Percentiles rank a stretch among this genome's conserved stretches.
These are phyloP conservation scores for Pitta sordida DNA, from an alignment of 2,113 vertebrate genomes.

Conservation along the genomic window DNA sequence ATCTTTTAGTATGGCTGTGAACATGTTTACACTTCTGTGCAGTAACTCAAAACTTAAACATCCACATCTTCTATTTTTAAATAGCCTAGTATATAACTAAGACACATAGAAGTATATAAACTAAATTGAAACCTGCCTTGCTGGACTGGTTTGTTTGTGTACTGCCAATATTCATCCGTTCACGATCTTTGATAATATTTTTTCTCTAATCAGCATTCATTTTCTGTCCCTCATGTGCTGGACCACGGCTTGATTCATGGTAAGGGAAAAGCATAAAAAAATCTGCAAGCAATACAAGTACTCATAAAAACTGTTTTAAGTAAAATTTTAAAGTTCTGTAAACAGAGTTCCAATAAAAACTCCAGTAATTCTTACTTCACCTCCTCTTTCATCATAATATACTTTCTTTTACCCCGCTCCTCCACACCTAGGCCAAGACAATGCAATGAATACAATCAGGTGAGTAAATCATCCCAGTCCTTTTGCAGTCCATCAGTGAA, in stretches of 20 bases:
- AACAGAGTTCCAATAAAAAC: neutral
- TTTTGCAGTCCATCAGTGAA: neutral
- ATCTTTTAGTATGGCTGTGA: neutral
- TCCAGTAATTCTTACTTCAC: neutral
- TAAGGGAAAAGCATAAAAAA: neutral
- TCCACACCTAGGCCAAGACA: neutral
- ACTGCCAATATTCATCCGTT: neutral
- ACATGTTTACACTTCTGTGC: neutral
- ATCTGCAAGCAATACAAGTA: neutral
- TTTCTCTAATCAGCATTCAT: neutral
- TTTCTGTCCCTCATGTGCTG: neutral
- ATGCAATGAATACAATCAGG: neutral
- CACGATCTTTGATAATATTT: neutral
- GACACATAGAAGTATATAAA: neutral
- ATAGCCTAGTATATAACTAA: neutral
- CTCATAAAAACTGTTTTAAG: neutral
- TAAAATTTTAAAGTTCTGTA: neutral
- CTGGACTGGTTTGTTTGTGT: neutral
- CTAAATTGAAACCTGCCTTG: neutral
- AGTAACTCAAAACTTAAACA: neutral
- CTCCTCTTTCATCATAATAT: neutral
- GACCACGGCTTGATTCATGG: neutral
- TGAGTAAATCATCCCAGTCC: neutral
- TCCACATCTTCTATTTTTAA: neutral
- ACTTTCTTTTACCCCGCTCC: neutral